Conservation (phyloP, 2,888 invertebrate species). For the Cylindroiulus punctatus region DNA sequence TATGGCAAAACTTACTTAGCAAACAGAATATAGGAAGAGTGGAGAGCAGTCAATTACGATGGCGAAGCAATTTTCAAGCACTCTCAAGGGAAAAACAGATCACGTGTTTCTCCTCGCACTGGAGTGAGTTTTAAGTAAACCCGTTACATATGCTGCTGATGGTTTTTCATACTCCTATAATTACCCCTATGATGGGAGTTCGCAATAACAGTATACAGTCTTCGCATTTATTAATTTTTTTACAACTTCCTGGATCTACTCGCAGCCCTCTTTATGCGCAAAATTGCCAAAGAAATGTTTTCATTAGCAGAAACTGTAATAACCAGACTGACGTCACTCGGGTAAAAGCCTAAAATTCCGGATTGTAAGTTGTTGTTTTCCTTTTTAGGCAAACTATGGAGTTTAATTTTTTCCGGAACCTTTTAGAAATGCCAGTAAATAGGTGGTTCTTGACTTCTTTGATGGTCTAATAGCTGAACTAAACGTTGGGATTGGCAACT, state of each 20-base stretch:
- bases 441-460: no score
- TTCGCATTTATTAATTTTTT: constrained; percentile 21
- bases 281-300: not conserved
- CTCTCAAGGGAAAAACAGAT: not conserved
- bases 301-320: not conserved
- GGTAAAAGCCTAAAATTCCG: not conserved
- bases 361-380: not conserved
- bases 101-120: not conserved
- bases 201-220: not conserved
- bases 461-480: no score
- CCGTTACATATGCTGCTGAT: not conserved
- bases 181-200: not conserved
- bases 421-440: no score
- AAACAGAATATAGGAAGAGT: not conserved
- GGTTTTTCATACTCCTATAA: not conserved
- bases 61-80: constrained; percentile 10
- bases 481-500: no score
- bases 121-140: not conserved
- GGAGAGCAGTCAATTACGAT: not conserved
- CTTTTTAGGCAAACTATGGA: not conserved
- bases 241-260: constrained; percentile 21
- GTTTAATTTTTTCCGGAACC: not conserved
- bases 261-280: not conserved
- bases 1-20: not conserved
- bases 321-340: not conserved